A percentile compares a stretch with the other conserved stretches of the same genome.
Evolutionary conservation across 2,113 vertebrate genomes (phyloP).

Genomic region (Phalacrocorax aristotelis): DNA sequence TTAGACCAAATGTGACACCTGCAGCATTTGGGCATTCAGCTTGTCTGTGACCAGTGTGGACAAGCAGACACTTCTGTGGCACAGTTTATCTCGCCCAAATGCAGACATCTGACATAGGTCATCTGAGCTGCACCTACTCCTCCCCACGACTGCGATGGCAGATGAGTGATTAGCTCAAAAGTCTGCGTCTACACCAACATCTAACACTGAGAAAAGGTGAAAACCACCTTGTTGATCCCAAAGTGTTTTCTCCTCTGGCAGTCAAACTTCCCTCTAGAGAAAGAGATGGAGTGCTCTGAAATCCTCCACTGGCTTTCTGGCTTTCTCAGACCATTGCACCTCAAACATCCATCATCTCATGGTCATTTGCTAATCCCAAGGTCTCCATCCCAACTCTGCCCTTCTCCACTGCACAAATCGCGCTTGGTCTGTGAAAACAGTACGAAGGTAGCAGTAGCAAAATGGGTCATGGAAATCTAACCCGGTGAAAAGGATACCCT

Average conservation of each 20-base stretch:
- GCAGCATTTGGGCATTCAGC: rapidly evolving
- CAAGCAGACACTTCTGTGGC: background rate
- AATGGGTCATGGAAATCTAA: background rate
- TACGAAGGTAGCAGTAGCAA: background rate
- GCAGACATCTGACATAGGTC: background rate
- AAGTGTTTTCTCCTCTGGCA: background rate
- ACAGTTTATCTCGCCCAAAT: background rate
- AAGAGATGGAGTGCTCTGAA: background rate
- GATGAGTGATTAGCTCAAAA: background rate
- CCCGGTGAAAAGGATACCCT: background rate
- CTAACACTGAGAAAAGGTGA: background rate
- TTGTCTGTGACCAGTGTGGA: background rate
- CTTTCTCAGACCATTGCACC: background rate
- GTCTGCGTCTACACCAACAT: background rate
- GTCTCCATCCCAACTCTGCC: background rate
- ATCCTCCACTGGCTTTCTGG: background rate
- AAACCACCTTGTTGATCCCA: background rate
- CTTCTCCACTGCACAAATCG: background rate
- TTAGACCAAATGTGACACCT: background rate
- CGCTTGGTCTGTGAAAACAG: background rate
- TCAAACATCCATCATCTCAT: background rate
- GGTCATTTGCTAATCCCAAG: background rate
- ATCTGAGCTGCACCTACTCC: background rate
- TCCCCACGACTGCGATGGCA: rapidly evolving
- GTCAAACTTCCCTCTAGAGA: background rate